These are phyloP conservation scores for Labeo calbasu DNA, from an alignment of 2,797 vertebrate genomes.

Conservation along the genomic window DNA sequence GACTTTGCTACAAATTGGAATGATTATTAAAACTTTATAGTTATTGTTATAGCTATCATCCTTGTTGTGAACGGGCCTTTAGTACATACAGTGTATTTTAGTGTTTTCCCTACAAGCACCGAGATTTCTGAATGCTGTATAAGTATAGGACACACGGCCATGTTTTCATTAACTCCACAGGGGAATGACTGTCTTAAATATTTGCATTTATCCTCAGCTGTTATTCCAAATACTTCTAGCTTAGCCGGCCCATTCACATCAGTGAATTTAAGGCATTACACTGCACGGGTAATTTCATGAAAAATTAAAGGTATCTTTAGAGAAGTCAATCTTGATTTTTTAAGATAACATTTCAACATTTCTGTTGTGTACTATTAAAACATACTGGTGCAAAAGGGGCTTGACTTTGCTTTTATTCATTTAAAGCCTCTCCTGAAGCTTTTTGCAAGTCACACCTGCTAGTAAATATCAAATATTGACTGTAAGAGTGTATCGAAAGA, in stretches of 20 bases:
- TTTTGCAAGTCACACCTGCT: background rate
- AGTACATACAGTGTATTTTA: background rate
- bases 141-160: background rate
- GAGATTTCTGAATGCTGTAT: conserved; percentile 6
- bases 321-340: background rate
- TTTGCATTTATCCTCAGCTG: conserved; percentile 25
- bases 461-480: background rate
- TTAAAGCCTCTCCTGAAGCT: background rate
- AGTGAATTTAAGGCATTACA: background rate
- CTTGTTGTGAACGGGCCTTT: background rate
- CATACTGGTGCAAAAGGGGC: background rate
- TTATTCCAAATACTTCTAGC: background rate
- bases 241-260: background rate
- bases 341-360: background rate
- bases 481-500: background rate
- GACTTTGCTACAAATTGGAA: background rate
- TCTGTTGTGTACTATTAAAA: background rate
- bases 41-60: background rate
- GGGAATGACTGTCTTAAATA: conserved; percentile 31
- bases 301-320: background rate
- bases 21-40: background rate
- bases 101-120: background rate
- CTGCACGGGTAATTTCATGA: background rate
- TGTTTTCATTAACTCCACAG: conserved; percentile 37
- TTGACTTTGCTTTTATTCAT: background rate